Base-by-base conservation (phyloP, 53 echinoderm and acorn worm genomes). In the Apostichopus leukothele region DNA sequence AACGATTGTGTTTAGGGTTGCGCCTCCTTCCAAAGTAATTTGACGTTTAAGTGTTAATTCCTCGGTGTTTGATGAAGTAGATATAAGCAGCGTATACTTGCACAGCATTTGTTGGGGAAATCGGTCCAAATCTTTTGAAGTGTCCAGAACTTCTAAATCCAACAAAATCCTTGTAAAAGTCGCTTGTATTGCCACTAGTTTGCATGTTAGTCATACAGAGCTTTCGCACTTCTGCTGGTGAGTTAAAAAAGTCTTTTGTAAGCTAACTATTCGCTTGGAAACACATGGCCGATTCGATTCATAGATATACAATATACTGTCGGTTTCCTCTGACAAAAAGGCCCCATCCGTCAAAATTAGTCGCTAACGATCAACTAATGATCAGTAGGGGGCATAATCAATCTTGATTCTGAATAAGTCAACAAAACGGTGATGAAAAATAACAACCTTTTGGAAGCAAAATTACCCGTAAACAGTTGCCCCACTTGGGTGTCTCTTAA, bases 351-450 rank as follows among this genome's bases (percentile, higher is more conserved):
- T 77, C 52, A 77, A 21, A 77, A 77, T 77, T 77, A 77, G 23
- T 39, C 3, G 5, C 14, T 77, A 77, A 77, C 77, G 77, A 77
- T 16, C 77, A 77, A 21, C 50, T 77, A 77, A 77, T 77, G 77
- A 77, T 10, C 39, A 6, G 51, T 51, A 5, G 11, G 51, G 52
- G 22, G 63, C 63, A 63, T 63, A 63, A 77, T 16, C 77, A 77
- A 77, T 77, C 16, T 12, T 9, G 27, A 77, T 77, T 77, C 27
- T 9, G 16, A 16, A 63, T 11, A 63, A 63, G 63, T 63, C 63
- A 63, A 63, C 63, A 63, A 63, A 13, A 63, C 11, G 63, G 63
- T 63, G 63, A 63, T 63, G 16, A 63, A 63, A 63, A 63, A 63
- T 63, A 63, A 63, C 11, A 63, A 63, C 4, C 63, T 63, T 63